Base-by-base conservation (phyloP, 1,140 invertebrate species). In the Tigriopus japonicus region DNA sequence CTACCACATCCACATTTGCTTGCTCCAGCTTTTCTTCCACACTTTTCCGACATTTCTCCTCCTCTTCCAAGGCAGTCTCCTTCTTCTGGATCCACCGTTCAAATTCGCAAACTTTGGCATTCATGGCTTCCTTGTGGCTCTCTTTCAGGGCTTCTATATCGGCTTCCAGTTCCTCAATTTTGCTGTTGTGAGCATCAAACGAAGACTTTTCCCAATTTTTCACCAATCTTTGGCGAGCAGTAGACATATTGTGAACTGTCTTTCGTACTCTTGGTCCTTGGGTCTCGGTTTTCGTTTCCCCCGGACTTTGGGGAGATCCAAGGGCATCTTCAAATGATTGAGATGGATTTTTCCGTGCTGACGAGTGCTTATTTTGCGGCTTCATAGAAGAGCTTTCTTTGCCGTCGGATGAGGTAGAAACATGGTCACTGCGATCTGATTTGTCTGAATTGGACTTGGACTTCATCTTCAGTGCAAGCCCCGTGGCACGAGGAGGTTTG, bases 91-190 rank as follows among this genome's bases (percentile, higher is more conserved):
- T 19, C 59, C 51, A 56, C 28, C 35, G 58, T 19, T 56, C 59
- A 53, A 61, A 61, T 12, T 61, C 59, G 5, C 19, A n/a, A 3
- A 17, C 21, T 49, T 61, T 61, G 23, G 52, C 23, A 17, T 40
- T 28, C 24, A 61, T 13, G n/a, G 43, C 51, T 3, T 23, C 51
- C 40, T 54, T 49, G 14, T 61, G 59, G n/a, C 28, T 15, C 21
- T 17, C 21, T 40, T 61, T 40, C n/a, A 61, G 45, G 24, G 28
- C n/a, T 14, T 21, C 12, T 7, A 61, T 15, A 19, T 51, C 24
- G 14, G 24, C 41, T 40, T 61, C 49, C 52, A 61, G 59, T 24
- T 61, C 17, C 35, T 61, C 59, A 6, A 61, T 61, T 15, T 49
- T 19, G 10, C 35, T 23, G 15, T 58, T 58, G 13, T 58, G 55